phyloP scores from a whole-genome alignment of 2,113 vertebrate genomes.

The Cyphomyrus discorhynchus region DNA sequence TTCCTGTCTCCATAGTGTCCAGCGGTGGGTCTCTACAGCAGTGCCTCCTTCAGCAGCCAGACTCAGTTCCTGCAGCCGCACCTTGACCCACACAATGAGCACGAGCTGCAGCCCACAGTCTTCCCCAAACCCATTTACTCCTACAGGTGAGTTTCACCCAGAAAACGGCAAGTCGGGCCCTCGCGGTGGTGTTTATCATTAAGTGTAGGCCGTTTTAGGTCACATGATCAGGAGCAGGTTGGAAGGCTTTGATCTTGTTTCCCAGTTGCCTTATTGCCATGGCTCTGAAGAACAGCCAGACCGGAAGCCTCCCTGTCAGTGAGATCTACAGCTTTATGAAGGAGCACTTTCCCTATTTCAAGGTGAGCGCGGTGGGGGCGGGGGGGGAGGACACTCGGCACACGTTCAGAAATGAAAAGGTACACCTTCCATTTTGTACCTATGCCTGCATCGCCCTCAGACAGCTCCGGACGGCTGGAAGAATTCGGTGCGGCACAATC shows the following conservation, averaged over 20 bases:
- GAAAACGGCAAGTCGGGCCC: not conserved
- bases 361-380: conserved; percentile 55
- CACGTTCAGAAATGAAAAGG: not conserved
- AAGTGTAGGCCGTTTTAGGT: not conserved
- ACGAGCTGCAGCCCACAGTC: conserved; percentile 78
- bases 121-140: conserved; percentile 97
- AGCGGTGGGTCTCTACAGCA: conserved; percentile 68
- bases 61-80: conserved; percentile 73
- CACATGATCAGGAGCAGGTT: not conserved
- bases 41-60: conserved; percentile 66
- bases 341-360: conserved; percentile 97
- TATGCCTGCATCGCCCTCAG: conserved; percentile 45
- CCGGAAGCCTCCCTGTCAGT: conserved; percentile 87
- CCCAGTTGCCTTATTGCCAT: conserved; percentile 90
- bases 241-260: conserved; percentile 4
- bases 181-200: not conserved
- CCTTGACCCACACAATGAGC: conserved; percentile 67
- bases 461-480: conserved; percentile 97
- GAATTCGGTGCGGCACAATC: conserved; percentile 93
- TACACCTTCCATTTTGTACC: not conserved
- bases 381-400: not conserved
- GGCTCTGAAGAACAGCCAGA: conserved; percentile 97
- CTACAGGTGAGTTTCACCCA: conserved; percentile 73
- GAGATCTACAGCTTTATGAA: conserved; percentile 99
- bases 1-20: conserved; percentile 60